These are phyloP conservation scores for Rhegmatorhina hoffmannsi DNA, from an alignment of 2,113 vertebrate genomes.

Conservation along the genomic window DNA sequence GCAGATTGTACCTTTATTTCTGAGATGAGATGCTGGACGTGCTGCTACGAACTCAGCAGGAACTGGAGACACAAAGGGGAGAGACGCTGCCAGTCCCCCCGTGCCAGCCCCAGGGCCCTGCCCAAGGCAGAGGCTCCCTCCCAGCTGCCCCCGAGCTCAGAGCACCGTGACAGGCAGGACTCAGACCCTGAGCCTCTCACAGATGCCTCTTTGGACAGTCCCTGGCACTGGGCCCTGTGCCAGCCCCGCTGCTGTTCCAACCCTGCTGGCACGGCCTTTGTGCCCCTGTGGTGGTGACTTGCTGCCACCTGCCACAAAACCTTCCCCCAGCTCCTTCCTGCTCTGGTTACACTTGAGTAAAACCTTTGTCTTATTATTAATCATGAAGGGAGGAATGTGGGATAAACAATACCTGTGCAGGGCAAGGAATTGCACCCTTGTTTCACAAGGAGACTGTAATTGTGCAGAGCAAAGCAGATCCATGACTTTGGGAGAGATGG, in stretches of 20 bases:
- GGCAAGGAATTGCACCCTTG: neutral
- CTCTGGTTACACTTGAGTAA: neutral
- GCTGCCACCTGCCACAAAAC: conserved; percentile 24
- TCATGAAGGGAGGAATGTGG: neutral
- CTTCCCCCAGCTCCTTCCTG: neutral
- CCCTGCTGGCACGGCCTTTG: neutral
- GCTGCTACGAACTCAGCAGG: neutral
- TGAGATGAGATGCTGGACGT: neutral
- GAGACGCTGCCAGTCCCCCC: conserved; percentile 7
- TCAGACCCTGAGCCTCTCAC: neutral
- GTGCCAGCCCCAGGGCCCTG: neutral
- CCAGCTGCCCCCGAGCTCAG: neutral
- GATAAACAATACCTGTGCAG: neutral
- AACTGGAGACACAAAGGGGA: neutral
- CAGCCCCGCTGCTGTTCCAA: neutral
- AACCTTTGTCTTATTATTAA: neutral
- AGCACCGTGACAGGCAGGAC: neutral
- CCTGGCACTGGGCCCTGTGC: neutral
- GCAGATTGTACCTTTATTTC: neutral
- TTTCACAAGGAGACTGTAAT: neutral
- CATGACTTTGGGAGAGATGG: neutral
- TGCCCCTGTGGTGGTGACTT: neutral
- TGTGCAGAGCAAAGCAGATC: neutral
- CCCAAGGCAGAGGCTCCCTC: conserved; percentile 16
- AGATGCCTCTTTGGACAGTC: neutral